Conservation (phyloP, 2,113 vertebrate genomes). For the Ciconia boyciana region DNA sequence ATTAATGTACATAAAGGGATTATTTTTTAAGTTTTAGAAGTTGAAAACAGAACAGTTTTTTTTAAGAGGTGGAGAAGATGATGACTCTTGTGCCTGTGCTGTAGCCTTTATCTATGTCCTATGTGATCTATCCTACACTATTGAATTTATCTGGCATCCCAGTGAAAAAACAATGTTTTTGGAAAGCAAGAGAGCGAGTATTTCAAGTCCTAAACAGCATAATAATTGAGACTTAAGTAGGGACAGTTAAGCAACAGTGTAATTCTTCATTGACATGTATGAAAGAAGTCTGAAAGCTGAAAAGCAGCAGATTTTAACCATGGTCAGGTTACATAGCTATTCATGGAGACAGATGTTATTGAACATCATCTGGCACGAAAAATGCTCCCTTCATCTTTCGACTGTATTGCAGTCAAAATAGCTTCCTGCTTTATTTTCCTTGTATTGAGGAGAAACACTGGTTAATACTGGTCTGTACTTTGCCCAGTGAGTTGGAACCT, state of each 20-base stretch:
- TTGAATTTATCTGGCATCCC: background rate
- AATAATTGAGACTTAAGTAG: background rate
- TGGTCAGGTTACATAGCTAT: fast-evolving
- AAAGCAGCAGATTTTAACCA: background rate
- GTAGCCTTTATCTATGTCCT: background rate
- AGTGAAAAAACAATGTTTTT: background rate
- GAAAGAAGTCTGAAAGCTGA: background rate
- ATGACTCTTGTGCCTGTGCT: background rate
- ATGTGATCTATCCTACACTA: background rate
- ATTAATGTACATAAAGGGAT: background rate
- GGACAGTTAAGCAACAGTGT: background rate
- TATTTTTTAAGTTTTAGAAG: background rate
- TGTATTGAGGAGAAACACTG: background rate
- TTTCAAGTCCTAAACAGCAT: background rate
- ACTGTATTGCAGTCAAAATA: background rate
- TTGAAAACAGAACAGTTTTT: background rate
- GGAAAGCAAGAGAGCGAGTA: background rate
- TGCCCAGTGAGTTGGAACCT: background rate
- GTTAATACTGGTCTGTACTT: background rate
- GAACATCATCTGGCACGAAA: background rate
- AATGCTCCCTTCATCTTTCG: background rate
- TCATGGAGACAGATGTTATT: background rate
- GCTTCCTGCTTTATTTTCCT: background rate
- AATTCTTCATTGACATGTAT: background rate
- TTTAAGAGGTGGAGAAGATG: background rate